Conservation (phyloP, 2,797 vertebrate species). For the Sebastes glaucus region DNA sequence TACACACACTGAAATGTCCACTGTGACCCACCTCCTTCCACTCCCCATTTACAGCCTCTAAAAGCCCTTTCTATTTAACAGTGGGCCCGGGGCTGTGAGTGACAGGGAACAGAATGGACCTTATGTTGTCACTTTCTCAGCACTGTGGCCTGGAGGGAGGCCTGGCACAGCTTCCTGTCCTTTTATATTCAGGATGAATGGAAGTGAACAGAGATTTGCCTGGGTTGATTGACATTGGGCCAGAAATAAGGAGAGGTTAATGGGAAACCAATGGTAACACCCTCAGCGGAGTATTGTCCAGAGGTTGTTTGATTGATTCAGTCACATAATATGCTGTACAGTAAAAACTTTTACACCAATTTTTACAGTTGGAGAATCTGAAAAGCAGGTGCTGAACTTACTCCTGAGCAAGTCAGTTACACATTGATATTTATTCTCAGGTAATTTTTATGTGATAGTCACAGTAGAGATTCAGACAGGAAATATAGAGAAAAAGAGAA, state of each 20-base stretch:
- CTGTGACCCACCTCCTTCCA: constrained; percentile 64
- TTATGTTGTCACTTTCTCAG: constrained; percentile 81
- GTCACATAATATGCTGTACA: neutral
- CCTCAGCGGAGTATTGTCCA: neutral
- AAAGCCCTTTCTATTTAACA: constrained; percentile 83
- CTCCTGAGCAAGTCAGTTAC: neutral
- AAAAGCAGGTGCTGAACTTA: neutral
- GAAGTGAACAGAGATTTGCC: constrained; percentile 9
- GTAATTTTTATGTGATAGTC: neutral
- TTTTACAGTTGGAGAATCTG: neutral
- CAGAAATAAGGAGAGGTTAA: constrained; percentile 20
- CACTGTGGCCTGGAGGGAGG: constrained; percentile 73
- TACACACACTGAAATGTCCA: constrained; percentile 43
- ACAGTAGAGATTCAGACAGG: neutral
- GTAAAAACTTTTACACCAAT: neutral
- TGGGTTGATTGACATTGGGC: constrained; percentile 36
- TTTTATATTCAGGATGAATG: constrained; percentile 26
- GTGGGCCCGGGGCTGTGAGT: constrained; percentile 78
- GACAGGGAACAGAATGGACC: constrained; percentile 83
- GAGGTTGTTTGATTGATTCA: constrained; percentile 27
- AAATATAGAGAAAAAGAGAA: neutral
- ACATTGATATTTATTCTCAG: neutral
- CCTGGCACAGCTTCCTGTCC: constrained; percentile 61
- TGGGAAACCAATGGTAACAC: neutral
- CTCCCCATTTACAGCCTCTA: constrained; percentile 79